Evolutionary conservation across 2,888 invertebrate genomes (phyloP), one percentile per base, ranked within the genome.

Genomic region (Nysson spinosus): DNA sequence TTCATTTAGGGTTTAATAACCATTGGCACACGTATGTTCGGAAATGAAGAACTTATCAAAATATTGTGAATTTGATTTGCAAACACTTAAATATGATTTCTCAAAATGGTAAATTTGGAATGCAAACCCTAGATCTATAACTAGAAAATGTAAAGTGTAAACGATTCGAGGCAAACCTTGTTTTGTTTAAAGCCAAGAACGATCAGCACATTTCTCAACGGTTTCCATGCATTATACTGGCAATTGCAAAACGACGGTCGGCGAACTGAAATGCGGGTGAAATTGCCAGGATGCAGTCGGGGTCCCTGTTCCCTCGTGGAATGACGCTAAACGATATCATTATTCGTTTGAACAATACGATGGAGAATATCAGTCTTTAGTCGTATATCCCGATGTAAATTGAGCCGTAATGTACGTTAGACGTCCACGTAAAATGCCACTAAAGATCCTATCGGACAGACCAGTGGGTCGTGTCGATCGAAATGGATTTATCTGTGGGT

Each of bases 331-430:
- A 51, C 51, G 44, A 47, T 50, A 56, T 66, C 30, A 39, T 62
- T 46, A 47, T 51, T 51, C 52, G 52, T 22, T 39, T 16, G 50
- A 39, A 39, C 35, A 52, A 32, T 40, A 16, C 16, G n/a, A 28
- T 7, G 17, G 24, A 12, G 39, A 24, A 37, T 61, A 26, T 20
- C 46, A 34, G 19, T 19, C 22, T 9, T 16, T 26, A n/a, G n/a
- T n/a, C n/a, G n/a, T n/a, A n/a, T n/a, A n/a, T n/a, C n/a, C n/a
- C 26, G 19, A 54, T 50, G 50, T 54, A 55, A 65, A 65, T 65
- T 50, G 55, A 61, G 55, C 50, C 50, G 35, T 62, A 51, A 55
- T 43, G 28, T 12, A 19, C 44, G 39, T 16, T 20, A 28, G 30
- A 34, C 26, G 37, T 37, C 19, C 12, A 34, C 39, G 30, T 55